Base-by-base conservation (phyloP, 2,113 vertebrate species). In the Corvus hawaiiensis region DNA sequence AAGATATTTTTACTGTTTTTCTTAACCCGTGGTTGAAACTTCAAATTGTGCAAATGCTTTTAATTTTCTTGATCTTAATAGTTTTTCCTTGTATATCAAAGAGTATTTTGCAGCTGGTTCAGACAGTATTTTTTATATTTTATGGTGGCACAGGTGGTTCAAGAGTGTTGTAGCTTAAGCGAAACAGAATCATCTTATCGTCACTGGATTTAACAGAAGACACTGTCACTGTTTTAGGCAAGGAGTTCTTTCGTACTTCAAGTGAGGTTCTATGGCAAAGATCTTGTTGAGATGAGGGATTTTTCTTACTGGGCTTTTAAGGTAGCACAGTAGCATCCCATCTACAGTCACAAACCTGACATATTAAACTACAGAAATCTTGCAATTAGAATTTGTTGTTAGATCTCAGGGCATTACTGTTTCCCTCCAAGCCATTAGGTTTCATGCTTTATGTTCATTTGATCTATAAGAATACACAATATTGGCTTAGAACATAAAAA, bases 401-500 rank as follows among this genome's bases (percentile, higher is more conserved):
- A 35, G 19, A 30, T 13, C 21, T 90, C 0, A 0, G 1, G 16
- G 0, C 13, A 51, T 51, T 49, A 67, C 43, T 44, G 2, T 52
- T 87, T 82, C 13, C 49, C 35, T 82, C 43, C 23, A 75, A 81
- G 32, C 13, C 33, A 62, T 26, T 71, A 51, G 17, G 2, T 78
- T 81, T 56, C 17, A 32, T 63, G 24, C 4, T 81, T 67, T 54
- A 28, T 80, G 13, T 48, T 85, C 30, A 3, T 77, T 76, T 90
- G 41, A 78, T 24, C 30, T 66, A 1, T 58, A 22, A 84, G 21
- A 89, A 64, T 33, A 72, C 3, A 28, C 4, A 69, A 6, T 73
- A 39, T 26, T 43, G 43, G 43, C 43, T 43, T 74, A 78, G 61
- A 77, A 61, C 11, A 14, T 35, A 8, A 32, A 69, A 72, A 5